phyloP scores from a whole-genome alignment of 2,113 vertebrate genomes.

The Salminus brasiliensis region DNA sequence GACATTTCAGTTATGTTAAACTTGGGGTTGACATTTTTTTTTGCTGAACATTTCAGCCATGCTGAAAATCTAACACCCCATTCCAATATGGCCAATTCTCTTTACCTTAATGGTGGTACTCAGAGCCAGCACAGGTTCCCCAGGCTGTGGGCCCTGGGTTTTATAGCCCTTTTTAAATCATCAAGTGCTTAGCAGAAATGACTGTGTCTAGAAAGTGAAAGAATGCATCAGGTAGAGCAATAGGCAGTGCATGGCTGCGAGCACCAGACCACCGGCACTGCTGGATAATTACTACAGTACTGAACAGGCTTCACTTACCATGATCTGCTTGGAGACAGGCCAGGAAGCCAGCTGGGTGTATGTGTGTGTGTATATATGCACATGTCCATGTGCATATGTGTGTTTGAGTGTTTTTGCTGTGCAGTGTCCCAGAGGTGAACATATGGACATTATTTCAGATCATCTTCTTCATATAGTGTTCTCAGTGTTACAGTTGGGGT shows the following conservation, averaged over 20 bases:
- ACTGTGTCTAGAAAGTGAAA: slow-evolving; percentile 68
- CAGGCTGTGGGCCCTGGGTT: slow-evolving; percentile 63
- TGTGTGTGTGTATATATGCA: background rate
- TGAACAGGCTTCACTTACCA: background rate
- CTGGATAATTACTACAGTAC: slow-evolving; percentile 36
- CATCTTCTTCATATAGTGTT: background rate
- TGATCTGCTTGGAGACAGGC: background rate
- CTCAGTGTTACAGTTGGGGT: no score
- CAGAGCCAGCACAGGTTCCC: slow-evolving; percentile 48
- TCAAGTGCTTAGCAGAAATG: slow-evolving; percentile 72
- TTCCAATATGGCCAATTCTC: slow-evolving; percentile 46
- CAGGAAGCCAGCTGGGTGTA: background rate
- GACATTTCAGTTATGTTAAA: slow-evolving; percentile 58
- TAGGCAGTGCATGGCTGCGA: slow-evolving; percentile 52
- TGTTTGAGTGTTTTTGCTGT: background rate
- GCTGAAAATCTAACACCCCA: slow-evolving; percentile 54
- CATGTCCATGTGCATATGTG: background rate
- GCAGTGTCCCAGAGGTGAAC: background rate
- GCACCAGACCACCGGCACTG: slow-evolving; percentile 61
- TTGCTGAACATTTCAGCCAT: slow-evolving; percentile 56
- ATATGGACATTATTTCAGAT: background rate
- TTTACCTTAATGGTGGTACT: slow-evolving; percentile 41
- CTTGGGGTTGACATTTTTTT: slow-evolving; percentile 58
- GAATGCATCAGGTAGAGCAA: slow-evolving; percentile 72
- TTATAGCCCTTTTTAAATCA: slow-evolving; percentile 77